Conservation (phyloP, 2,888 invertebrate species). For the Tipula vernalis region DNA sequence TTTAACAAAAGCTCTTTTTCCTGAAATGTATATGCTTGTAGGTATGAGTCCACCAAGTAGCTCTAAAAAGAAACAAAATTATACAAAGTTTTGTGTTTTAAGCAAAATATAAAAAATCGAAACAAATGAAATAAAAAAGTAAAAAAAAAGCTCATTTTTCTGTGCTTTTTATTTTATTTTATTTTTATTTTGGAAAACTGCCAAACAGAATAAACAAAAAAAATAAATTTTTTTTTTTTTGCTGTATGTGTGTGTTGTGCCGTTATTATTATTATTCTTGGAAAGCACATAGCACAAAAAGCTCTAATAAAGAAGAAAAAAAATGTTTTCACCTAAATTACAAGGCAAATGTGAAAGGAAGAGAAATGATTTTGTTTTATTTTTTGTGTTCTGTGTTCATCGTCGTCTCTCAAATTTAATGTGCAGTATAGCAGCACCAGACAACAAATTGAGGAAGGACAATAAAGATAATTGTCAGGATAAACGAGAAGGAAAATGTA, state of each 20-base stretch:
- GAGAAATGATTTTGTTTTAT: neutral
- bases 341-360: neutral
- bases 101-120: neutral
- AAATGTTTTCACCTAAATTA: conserved; percentile 4
- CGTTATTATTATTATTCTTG: neutral
- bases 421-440: neutral
- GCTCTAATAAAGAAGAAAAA: neutral
- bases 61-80: neutral
- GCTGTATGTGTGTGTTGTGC: neutral
- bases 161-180: neutral
- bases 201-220: neutral
- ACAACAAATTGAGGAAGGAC: neutral
- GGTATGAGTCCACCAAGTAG: neutral
- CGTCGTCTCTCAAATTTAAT: neutral
- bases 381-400: neutral
- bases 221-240: neutral
- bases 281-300: neutral
- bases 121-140: neutral
- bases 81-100: neutral
- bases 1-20: neutral
- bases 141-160: neutral
- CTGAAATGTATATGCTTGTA: neutral
- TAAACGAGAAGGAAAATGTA: neutral
- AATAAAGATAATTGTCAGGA: conserved; percentile 4
- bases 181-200: neutral